phyloP scores from a whole-genome alignment of 2,797 vertebrate species.

The Craterocephalus amniculus region DNA sequence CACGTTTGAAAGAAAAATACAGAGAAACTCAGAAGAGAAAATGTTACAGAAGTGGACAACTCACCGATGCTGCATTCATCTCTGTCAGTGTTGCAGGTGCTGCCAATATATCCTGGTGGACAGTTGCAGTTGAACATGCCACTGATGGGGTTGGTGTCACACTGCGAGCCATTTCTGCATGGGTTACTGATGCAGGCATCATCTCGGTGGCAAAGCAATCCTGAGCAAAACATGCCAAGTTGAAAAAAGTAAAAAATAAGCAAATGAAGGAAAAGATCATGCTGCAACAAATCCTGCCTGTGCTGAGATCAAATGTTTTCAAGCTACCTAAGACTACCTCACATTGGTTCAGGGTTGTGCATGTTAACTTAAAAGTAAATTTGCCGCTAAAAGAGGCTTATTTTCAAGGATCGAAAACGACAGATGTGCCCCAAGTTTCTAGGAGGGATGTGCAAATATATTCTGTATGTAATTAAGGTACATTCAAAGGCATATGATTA shows the following conservation, averaged over 20 bases:
- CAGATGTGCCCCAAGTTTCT: neutral
- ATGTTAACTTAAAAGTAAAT: constrained; percentile 10
- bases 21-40: neutral
- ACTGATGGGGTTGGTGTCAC: constrained; percentile 87
- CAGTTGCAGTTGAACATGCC: constrained; percentile 88
- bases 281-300: neutral
- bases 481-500: constrained; percentile 3
- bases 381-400: neutral
- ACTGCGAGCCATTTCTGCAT: constrained; percentile 83
- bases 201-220: constrained; percentile 84
- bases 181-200: constrained; percentile 87
- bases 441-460: constrained; percentile 1
- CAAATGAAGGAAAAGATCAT: constrained; percentile 1
- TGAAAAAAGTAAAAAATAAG: constrained; percentile 1
- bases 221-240: constrained; percentile 54
- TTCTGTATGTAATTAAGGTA: constrained; percentile 1
- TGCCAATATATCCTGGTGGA: constrained; percentile 81
- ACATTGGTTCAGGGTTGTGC: neutral
- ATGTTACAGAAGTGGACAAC: neutral
- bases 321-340: neutral
- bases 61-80: constrained; percentile 86
- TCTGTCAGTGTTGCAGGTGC: constrained; percentile 82
- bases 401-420: constrained; percentile 6
- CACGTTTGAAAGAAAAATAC: neutral
- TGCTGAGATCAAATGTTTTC: neutral